phyloP scores from a whole-genome alignment of 2,797 vertebrate genomes.

The Mustela erminea region DNA sequence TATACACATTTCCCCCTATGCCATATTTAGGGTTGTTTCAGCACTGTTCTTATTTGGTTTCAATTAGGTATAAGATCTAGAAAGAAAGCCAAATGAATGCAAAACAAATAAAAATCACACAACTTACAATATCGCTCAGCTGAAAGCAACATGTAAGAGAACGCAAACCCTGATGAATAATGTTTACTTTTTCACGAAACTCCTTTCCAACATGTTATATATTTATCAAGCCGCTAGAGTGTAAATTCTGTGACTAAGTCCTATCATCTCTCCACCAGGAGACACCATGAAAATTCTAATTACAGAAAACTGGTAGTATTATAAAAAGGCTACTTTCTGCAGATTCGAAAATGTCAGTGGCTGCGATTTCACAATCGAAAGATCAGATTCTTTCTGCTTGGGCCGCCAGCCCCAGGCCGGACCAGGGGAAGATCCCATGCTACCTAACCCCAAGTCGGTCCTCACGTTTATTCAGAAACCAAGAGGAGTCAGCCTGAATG shows the following conservation, averaged over 20 bases:
- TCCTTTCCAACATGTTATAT: slow-evolving; percentile 88
- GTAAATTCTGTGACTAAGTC: slow-evolving; percentile 88
- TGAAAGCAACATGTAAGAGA: slow-evolving; percentile 77
- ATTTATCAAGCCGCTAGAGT: slow-evolving; percentile 89
- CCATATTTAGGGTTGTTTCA: slow-evolving; percentile 76
- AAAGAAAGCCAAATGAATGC: slow-evolving; percentile 80
- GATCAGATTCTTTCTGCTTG: slow-evolving; percentile 67
- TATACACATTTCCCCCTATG: slow-evolving; percentile 83
- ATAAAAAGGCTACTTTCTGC: slow-evolving; percentile 82
- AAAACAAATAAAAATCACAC: slow-evolving; percentile 76
- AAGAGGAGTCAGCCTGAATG: background rate
- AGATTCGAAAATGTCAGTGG: slow-evolving; percentile 63
- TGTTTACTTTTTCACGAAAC: slow-evolving; percentile 83
- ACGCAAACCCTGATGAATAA: slow-evolving; percentile 87
- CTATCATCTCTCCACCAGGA: slow-evolving; percentile 85
- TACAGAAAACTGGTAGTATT: slow-evolving; percentile 82
- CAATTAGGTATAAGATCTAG: slow-evolving; percentile 75
- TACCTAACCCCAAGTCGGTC: background rate
- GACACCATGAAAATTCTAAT: slow-evolving; percentile 86
- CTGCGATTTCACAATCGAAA: slow-evolving; percentile 74
- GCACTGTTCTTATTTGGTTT: slow-evolving; percentile 80
- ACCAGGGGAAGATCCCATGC: slow-evolving; percentile 23
- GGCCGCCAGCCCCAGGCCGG: slow-evolving; percentile 65
- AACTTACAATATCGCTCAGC: slow-evolving; percentile 61
- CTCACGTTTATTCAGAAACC: slow-evolving; percentile 21